Percentiles rank a stretch among this genome's conserved stretches.
Evolutionary conservation across 1,140 invertebrate species (phyloP).

Genomic region (Monochamus saltuarius): DNA sequence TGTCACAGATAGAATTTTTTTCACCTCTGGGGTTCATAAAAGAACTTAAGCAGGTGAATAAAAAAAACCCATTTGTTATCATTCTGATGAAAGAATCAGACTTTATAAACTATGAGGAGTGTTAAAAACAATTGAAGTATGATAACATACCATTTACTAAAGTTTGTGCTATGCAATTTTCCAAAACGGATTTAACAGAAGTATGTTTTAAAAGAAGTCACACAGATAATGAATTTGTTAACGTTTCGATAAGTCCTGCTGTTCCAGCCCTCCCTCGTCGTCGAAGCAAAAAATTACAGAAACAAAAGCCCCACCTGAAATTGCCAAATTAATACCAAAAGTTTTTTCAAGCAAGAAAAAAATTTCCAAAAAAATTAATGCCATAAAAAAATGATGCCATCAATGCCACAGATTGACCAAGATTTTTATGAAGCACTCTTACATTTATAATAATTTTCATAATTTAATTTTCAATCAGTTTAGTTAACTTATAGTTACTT

Average conservation of each 20-base stretch:
- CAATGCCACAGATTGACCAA: conserved; percentile 10
- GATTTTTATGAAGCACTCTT: conserved; percentile 9
- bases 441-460: conserved; percentile 3
- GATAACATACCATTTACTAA: no score
- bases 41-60: not conserved
- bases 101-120: conserved; percentile 4
- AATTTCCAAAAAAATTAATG: not conserved
- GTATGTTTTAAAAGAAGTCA: conserved; percentile 12
- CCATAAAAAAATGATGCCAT: conserved; percentile 5
- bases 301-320: no score
- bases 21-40: conserved; percentile 13
- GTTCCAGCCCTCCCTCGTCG: no score
- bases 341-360: no score
- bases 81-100: not conserved
- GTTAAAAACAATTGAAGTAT: conserved; percentile 9
- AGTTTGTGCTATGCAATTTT: no score
- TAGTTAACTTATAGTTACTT: no score
- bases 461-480: no score
- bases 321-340: no score
- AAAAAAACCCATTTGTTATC: conserved; percentile 10
- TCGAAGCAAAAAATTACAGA: no score
- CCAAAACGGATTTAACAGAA: not conserved
- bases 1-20: conserved; percentile 2
- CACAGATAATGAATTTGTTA: conserved; percentile 10
- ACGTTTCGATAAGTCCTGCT: conserved; percentile 1